Base-by-base conservation (phyloP, 1,140 invertebrate genomes). In the Tetramorium parvispinum region DNA sequence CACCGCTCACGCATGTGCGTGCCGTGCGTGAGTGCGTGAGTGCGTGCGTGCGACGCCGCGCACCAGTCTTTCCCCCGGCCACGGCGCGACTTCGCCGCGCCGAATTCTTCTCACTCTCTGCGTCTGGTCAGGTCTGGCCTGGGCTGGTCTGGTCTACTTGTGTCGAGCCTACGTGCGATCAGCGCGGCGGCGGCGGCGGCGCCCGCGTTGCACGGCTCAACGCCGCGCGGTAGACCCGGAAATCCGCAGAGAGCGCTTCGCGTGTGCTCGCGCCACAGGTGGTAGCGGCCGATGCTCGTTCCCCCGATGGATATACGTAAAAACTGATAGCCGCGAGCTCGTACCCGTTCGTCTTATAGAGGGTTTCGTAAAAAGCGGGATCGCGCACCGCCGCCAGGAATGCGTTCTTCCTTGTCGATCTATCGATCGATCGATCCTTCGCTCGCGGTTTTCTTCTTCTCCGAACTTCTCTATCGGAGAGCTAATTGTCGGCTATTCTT, bases 311-410 rank as follows among this genome's bases (percentile, higher is more conserved):
- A 63, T 71, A 49, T 8, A 24, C 32, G 32, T 66, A 81, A 81
- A 70, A 81, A 81, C 63, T 2, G 37, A 81, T 37, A 24, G 51
- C 51, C 21, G 63, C 37, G 16, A 70, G 37, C 32, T 32, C 32
- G 51, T 78, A 82, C 59, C 73, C 61, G 73, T 53, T 55, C 43
- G 40, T 75, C 68, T 89, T 85, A 73, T 79, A 86, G 87, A 63
- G 85, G 37, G 27, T 77, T 71, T 78, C 53, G 85, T 63, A 85
- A 85, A 85, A 55, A 82, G 66, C 55, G 53, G 75, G 77, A 59
- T 77, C 53, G 86, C 59, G 78, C 46, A 59, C 40, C 85, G 70
- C 85, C 65, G 77, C 73, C 57, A 85, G 82, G 82, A 75, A 89
- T 77, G 71, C 18, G 46, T 61, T 68, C 57, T 73, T 79, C 57